phyloP scores from a whole-genome alignment of 2,113 vertebrate genomes.

The Platanista minor region DNA sequence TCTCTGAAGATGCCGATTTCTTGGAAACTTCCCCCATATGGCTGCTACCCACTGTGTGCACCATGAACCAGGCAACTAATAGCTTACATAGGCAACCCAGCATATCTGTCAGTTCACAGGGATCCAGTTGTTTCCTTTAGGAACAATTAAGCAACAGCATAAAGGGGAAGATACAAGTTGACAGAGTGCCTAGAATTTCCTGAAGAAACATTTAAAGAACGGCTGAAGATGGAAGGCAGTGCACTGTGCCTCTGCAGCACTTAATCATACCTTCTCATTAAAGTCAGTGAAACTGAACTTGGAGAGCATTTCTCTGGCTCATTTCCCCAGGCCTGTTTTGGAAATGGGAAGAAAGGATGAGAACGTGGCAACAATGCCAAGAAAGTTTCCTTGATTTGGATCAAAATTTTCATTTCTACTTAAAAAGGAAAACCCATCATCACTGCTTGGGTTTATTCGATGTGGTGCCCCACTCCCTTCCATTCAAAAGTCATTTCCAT shows the following conservation, averaged over 20 bases:
- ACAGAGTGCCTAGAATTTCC: neutral
- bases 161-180: neutral
- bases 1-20: neutral
- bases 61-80: neutral
- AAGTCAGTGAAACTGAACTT: neutral
- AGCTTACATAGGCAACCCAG: neutral
- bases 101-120: neutral
- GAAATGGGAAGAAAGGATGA: neutral
- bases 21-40: neutral
- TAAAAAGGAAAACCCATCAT: neutral
- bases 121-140: neutral
- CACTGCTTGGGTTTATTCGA: neutral
- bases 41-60: neutral
- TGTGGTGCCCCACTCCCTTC: neutral
- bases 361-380: neutral
- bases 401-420: neutral
- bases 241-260: neutral
- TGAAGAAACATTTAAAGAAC: conserved; percentile 4
- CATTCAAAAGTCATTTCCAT: neutral
- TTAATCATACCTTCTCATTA: neutral
- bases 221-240: neutral
- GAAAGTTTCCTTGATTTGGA: neutral
- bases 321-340: neutral
- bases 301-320: neutral
- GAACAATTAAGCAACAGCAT: neutral